Base-by-base conservation (phyloP, 1,140 invertebrate species). In the Drosophila saltans region DNA sequence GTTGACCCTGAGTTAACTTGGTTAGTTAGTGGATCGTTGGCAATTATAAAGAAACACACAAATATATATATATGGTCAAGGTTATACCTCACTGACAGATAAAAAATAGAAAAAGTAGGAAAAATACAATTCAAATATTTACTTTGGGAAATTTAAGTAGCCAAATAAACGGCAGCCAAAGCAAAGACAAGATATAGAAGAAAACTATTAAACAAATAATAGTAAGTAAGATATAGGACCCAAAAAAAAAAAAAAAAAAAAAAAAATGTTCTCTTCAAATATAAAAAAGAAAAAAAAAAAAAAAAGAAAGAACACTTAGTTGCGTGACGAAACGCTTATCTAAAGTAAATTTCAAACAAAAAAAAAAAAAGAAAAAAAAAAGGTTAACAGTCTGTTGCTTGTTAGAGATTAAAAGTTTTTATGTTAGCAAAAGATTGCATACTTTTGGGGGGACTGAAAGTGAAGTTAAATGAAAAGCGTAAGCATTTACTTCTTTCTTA, bases 131-230 rank as follows among this genome's bases (percentile, higher is more conserved):
- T 61, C 48, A 77, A 62, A 72, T 84, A 85, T 84, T 85, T 65
- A 85, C 78, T 67, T 75, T 81, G 62, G 64, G 74, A 81, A 75
- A 78, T 85, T 78, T 78, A 78, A 81, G 78, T 78, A 78, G 81
- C 65, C 78, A 85, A 84, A 84, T 75, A 75, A 81, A 68, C 65
- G 57, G 74, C 74, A 76, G 74, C 74, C 56, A 76, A 78, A 68
- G 81, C 74, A 84, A 84, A 81, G 60, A 74, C 71, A 75, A 74
- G 68, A 72, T 11, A 5, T 48, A 24, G 28, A 43, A 56, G 39
- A 70, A 66, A 62, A 24, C 33, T 55, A 58, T 40, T 66, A 66
- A 40, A 43, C 61, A 77, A 77, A 77, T n/a, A 69, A 41, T 52
- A 73, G 66, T 69, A 66, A 69, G 39, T 62, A 40, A 60, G 43